phyloP scores from a whole-genome alignment of 1,140 invertebrate species.

The Lepidurus packardi region DNA sequence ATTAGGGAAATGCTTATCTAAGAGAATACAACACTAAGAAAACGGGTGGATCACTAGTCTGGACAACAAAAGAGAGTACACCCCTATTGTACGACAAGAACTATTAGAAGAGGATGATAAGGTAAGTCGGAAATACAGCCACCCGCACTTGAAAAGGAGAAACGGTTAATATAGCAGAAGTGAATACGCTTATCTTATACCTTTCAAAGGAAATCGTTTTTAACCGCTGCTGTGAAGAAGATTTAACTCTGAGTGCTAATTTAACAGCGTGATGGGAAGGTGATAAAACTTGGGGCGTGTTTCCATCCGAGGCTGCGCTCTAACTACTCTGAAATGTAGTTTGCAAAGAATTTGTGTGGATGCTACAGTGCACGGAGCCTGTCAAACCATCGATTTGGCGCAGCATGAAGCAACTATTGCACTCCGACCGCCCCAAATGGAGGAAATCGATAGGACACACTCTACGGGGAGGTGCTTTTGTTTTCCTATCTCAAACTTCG shows the following conservation, averaged over 20 bases:
- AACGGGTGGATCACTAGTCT: too few species aligned
- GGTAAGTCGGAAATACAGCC: too few species aligned
- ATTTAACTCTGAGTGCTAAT: neutral
- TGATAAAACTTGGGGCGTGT: neutral
- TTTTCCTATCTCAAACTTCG: neutral
- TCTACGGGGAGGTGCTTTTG: neutral
- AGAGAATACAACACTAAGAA: too few species aligned
- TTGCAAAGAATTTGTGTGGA: neutral
- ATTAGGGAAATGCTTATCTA: too few species aligned
- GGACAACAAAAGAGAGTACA: too few species aligned
- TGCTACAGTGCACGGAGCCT: neutral
- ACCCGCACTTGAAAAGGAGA: too few species aligned
- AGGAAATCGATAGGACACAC: neutral
- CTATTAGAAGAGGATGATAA: too few species aligned
- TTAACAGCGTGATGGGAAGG: neutral
- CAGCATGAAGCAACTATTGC: neutral
- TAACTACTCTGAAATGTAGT: neutral
- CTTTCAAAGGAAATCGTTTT: too few species aligned
- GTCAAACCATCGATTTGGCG: slow-evolving; percentile 9
- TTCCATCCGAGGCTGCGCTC: neutral
- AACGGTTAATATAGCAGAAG: too few species aligned
- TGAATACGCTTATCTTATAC: too few species aligned
- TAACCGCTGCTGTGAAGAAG: too few species aligned
- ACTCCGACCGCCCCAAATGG: neutral
- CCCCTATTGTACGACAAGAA: too few species aligned